Evolutionary conservation across 2,888 invertebrate genomes (phyloP), one percentile per base, ranked within the genome.

Genomic region (Monochamus alternatus): DNA sequence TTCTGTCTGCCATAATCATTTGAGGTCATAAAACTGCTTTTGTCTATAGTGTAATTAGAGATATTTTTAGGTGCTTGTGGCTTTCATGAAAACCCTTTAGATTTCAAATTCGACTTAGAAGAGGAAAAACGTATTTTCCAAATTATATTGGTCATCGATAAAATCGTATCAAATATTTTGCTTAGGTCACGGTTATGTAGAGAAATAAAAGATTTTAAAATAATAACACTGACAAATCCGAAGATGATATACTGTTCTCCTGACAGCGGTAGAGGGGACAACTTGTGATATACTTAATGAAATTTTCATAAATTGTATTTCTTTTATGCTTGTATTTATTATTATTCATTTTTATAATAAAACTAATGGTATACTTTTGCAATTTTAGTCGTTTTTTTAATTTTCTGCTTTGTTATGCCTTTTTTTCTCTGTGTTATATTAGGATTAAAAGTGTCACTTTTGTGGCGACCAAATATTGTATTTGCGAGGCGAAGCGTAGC

Each of bases 51-150:
- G 22, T 22, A 22, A 22, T 22, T 22, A 22, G 22, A 22, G 30
- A 59, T 58, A 58, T 3, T 60, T 80, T 69, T 67, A 84, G 84
- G 83, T 65, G 84, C 84, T 32, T 82, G 82, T 72, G 84, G 84
- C 12, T 84, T 81, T 60, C 78, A 77, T 47, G 79, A 79, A 59
- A 82, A 81, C 63, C 82, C 82, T 43, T 69, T 81, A 22, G 80
- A 78, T 58, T 80, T 79, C 44, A 79, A 80, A 66, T 78, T 84
- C 30, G 74, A 75, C 59, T 55, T 74, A 58, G 80, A 82, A 22
- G 82, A 82, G 52, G 83, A 83, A 73, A 82, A 79, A 68, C 59
- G 75, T 38, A 81, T 82, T 32, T 79, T 82, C 52, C 75, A 79
- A 73, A 77, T 80, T 38, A 77, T 84, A 44, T 14, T 80, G 30